Conservation (phyloP, 35 echinoderm and acorn worm genomes). For the Amphiura filiformis region DNA sequence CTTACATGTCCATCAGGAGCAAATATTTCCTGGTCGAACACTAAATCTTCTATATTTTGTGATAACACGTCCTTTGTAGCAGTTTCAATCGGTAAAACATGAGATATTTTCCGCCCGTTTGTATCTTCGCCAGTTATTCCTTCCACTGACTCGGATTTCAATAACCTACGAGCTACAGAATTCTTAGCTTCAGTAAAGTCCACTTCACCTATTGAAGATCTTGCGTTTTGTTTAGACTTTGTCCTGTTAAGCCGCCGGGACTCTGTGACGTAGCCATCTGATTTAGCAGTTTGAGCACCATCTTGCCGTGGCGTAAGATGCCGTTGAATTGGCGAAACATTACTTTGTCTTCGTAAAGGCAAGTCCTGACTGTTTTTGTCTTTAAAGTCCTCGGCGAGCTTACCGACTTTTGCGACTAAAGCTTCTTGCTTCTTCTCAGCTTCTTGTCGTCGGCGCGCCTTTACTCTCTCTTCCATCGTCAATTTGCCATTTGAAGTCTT, state of each 20-base stretch:
- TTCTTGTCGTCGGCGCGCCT: neutral
- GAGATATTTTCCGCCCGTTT: neutral
- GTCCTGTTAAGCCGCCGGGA: neutral
- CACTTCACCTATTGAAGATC: neutral
- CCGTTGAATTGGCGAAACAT: neutral
- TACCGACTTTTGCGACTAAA: constrained; percentile 32
- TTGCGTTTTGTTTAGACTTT: neutral
- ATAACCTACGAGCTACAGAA: neutral
- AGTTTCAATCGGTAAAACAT: neutral
- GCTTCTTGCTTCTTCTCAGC: constrained; percentile 13
- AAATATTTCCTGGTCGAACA: constrained; percentile 81
- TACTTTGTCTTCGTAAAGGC: neutral
- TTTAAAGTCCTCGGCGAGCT: constrained; percentile 25
- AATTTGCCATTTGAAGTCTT: neutral
- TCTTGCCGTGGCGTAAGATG: neutral
- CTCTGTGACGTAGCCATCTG: neutral
- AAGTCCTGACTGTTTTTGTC: neutral
- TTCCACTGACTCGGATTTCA: neutral
- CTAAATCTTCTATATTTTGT: constrained; percentile 8
- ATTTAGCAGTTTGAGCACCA: neutral
- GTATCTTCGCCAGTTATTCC: neutral
- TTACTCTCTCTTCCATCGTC: neutral
- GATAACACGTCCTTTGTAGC: neutral
- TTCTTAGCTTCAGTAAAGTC: neutral
- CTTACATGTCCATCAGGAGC: constrained; percentile 84